A percentile compares a stretch with the other conserved stretches of the same genome.
Conservation (phyloP, 2,888 invertebrate genomes). For the Caenorhabditis imperialis region DNA sequence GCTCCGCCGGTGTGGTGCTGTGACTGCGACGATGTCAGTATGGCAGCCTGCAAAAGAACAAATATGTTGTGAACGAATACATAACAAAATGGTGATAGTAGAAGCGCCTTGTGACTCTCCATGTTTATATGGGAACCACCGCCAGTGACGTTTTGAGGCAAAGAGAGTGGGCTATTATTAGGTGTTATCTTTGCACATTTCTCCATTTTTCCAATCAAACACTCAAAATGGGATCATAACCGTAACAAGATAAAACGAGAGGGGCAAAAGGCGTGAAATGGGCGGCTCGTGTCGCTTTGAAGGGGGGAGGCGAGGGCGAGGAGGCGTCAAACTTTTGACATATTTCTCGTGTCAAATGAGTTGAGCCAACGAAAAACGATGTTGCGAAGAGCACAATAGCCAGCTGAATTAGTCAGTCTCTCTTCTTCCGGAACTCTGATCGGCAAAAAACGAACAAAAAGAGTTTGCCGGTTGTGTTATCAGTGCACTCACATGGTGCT, state of each 20-base stretch:
- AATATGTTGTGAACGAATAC: too few species aligned
- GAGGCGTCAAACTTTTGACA: constrained; percentile 47
- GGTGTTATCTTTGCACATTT: too few species aligned
- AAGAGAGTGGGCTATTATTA: too few species aligned
- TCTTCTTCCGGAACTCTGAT: too few species aligned
- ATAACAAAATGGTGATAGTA: constrained; percentile 30
- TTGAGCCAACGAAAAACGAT: too few species aligned
- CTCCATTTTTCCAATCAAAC: too few species aligned
- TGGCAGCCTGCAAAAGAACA: constrained; percentile 54
- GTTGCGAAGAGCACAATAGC: constrained; percentile 28
- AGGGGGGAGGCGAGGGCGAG: constrained; percentile 5
- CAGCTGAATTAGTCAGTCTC: constrained; percentile 45
- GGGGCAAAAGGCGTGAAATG: constrained; percentile 1
- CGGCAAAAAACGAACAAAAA: background rate
- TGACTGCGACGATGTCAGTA: constrained; percentile 52
- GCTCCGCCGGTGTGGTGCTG: constrained; percentile 11
- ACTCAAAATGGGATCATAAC: too few species aligned
- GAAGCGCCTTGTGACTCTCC: too few species aligned
- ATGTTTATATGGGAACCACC: too few species aligned
- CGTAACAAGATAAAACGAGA: too few species aligned
- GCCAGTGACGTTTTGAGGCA: too few species aligned
- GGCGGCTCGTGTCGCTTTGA: constrained; percentile 7
- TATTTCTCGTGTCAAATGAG: constrained; percentile 36
- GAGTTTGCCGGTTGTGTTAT: constrained; percentile 26
- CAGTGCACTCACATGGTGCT: constrained; percentile 36